Percentiles rank a stretch among this genome's conserved stretches.
Conservation (phyloP, 2,797 vertebrate genomes). For the Pelodytes ibericus region DNA sequence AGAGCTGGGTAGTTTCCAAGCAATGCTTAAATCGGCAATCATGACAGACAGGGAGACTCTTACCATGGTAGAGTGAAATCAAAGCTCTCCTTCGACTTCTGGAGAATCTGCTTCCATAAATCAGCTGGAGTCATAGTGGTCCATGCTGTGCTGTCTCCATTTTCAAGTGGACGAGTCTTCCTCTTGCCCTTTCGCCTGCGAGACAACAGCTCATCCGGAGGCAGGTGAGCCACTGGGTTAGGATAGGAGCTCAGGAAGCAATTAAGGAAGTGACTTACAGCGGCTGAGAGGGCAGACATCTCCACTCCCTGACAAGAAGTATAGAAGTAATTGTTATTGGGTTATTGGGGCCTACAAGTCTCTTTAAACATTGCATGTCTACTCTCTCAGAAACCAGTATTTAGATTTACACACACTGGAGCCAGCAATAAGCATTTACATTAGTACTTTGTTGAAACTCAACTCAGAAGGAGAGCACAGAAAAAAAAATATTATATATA, state of each 20-base stretch:
- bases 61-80: slow-evolving; percentile 72
- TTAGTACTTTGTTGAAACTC: no score
- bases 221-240: slow-evolving; percentile 55
- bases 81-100: slow-evolving; percentile 76
- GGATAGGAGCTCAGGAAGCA: slow-evolving; percentile 68
- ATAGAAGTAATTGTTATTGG: no score
- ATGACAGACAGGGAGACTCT: slow-evolving; percentile 38
- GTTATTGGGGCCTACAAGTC: no score
- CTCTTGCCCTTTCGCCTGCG: slow-evolving; percentile 50
- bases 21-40: no score
- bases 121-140: slow-evolving; percentile 65
- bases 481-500: no score
- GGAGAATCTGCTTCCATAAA: slow-evolving; percentile 78
- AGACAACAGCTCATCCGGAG: slow-evolving; percentile 50
- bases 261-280: slow-evolving; percentile 81
- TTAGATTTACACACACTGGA: no score
- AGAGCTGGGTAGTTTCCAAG: no score
- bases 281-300: slow-evolving; percentile 73
- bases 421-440: no score
- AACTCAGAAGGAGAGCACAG: no score
- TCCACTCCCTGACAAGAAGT: slow-evolving; percentile 72
- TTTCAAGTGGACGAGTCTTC: slow-evolving; percentile 46
- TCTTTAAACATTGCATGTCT: no score
- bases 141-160: slow-evolving; percentile 52
- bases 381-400: no score